phyloP scores from a whole-genome alignment of 2,888 invertebrate species.

The Coelopa pilipes region DNA sequence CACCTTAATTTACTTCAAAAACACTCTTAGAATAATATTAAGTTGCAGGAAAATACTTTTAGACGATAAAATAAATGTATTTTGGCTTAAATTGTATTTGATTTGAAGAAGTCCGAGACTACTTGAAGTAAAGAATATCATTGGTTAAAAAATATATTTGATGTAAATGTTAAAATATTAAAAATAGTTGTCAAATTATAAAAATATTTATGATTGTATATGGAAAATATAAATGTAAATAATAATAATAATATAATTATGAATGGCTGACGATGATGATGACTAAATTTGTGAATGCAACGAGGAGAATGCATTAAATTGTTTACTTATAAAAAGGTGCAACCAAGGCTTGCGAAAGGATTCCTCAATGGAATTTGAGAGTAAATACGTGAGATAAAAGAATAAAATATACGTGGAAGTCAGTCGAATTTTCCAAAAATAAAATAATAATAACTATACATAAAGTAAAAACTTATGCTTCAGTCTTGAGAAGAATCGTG shows the following conservation, averaged over 20 bases:
- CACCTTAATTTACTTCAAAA: too few relatives aligned
- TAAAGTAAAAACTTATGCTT: constrained; percentile 17
- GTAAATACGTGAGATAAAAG: too few relatives aligned
- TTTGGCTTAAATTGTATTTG: constrained; percentile 17
- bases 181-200: constrained; percentile 12
- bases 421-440: constrained; percentile 41
- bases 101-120: constrained; percentile 3
- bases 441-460: constrained; percentile 32
- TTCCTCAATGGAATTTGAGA: too few relatives aligned
- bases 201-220: constrained; percentile 19
- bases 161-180: constrained; percentile 9
- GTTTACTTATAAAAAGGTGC: too few relatives aligned
- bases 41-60: too few relatives aligned
- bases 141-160: constrained; percentile 18
- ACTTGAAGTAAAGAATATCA: constrained; percentile 29
- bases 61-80: neutral
- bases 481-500: constrained; percentile 28
- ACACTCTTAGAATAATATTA: too few relatives aligned
- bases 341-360: too few relatives aligned
- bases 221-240: constrained; percentile 5
- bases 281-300: constrained; percentile 12
- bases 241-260: constrained; percentile 7
- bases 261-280: constrained; percentile 30
- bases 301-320: constrained; percentile 5
- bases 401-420: constrained; percentile 23